Conservation (phyloP, 2,888 invertebrate species). For the Sipha maydis region DNA sequence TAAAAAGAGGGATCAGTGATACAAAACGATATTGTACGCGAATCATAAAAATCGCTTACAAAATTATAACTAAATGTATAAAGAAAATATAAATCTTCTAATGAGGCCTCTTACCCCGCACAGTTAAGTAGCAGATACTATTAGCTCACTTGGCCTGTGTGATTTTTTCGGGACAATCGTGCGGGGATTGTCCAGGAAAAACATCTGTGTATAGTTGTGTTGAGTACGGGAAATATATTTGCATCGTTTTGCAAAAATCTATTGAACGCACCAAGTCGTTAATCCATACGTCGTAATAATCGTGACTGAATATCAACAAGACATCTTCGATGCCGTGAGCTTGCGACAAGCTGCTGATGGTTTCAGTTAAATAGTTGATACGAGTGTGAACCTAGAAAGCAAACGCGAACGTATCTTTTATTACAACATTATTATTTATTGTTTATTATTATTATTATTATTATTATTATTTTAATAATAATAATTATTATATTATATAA, state of each 20-base stretch:
- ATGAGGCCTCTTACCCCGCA: not conserved
- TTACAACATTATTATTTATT: not conserved
- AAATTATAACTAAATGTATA: no score
- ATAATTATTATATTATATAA: not conserved
- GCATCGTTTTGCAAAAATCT: conserved; percentile 95
- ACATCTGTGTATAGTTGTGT: conserved; percentile 92
- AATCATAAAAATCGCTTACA: not conserved
- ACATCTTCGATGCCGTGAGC: conserved; percentile 89
- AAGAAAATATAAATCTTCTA: no score
- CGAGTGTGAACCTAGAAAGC: conserved; percentile 88
- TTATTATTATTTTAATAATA: not conserved
- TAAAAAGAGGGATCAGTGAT: not conserved
- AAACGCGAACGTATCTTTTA: conserved; percentile 61
- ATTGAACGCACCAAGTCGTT: conserved; percentile 90
- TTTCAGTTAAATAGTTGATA: conserved; percentile 90
- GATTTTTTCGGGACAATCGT: conserved; percentile 90
- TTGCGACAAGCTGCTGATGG: conserved; percentile 91
- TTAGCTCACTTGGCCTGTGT: conserved; percentile 78
- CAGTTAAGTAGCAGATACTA: not conserved
- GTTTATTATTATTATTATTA: no score
- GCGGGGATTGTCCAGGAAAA: conserved; percentile 93
- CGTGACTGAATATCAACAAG: conserved; percentile 94
- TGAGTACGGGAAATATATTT: conserved; percentile 96
- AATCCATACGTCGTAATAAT: conserved; percentile 90
- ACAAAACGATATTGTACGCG: not conserved